Base-by-base conservation (phyloP, 2,797 vertebrate genomes). In the Borostomias antarcticus region DNA sequence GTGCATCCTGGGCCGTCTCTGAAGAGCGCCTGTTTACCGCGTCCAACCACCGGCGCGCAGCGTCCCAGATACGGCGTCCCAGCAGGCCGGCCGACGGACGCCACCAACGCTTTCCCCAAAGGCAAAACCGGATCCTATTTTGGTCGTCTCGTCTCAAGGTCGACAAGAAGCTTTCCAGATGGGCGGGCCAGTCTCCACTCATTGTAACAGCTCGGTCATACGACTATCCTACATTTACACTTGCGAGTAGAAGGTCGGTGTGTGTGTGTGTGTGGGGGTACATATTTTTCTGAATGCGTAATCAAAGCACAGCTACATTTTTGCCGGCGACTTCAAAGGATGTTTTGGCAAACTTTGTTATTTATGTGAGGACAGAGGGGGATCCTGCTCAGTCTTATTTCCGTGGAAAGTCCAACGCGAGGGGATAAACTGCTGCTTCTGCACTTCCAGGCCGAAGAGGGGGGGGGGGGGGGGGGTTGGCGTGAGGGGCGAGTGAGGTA, bases 281-380 rank as follows among this genome's bases (percentile, higher is more conserved):
- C n/a, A n/a, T n/a, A n/a, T 45, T 45, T 45, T 6, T n/a, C 3
- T 17, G 13, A 45, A 45, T 74, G 48, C 62, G 23, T 45, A 28
- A 47, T 64, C 23, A 64, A 53, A 54, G 48, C 9, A 17, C 50
- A 23, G 30, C 62, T 51, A 64, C 32, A 2, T 10, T 83, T 77
- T 73, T 75, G 68, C 30, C 77, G 60, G 63, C 85, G 85, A 81
- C 81, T 82, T 84, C 5, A 50, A 79, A 50, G 74, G 74, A 57
- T 56, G 54, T 84, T 86, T 51, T 29, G 72, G 66, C 62, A 83
- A 85, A 82, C 85, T 87, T 48, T 77, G 85, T 84, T 83, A 88
- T 91, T 89, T 89, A 91, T 77, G 85, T 85, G 84, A 56, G 79
- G 83, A 86, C 86, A 86, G 81, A 80, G 85, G 74, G 81, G 75